Conservation (phyloP, 2,888 invertebrate species). For the Polyommatus iphigenia region DNA sequence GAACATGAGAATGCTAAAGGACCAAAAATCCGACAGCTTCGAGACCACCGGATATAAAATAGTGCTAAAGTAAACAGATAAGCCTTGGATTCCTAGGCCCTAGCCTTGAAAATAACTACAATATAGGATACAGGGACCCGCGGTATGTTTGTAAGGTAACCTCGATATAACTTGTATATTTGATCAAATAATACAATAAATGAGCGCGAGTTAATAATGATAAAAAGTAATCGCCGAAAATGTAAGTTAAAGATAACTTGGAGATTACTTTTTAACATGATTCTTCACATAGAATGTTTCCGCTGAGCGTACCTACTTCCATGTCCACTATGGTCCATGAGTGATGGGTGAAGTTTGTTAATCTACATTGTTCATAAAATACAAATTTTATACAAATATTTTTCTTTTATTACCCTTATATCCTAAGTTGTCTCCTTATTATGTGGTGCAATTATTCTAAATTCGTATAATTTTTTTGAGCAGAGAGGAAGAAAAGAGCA, state of each 20-base stretch:
- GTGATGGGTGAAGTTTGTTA: conserved; percentile 15
- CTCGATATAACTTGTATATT: background rate
- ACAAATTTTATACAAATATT: conserved; percentile 27
- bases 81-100: background rate
- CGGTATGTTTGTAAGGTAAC: background rate
- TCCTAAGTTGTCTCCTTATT: background rate
- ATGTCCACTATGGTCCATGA: background rate
- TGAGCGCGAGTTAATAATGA: background rate
- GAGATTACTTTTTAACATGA: background rate
- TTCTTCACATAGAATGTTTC: background rate
- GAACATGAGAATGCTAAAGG: too few relatives aligned
- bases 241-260: background rate
- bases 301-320: background rate
- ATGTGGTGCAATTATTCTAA: background rate
- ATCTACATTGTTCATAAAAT: conserved; percentile 30
- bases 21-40: too few relatives aligned
- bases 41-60: too few relatives aligned
- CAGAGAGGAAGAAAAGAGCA: background rate
- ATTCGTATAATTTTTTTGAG: background rate
- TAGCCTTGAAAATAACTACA: background rate
- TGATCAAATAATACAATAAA: background rate
- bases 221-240: background rate
- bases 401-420: background rate
- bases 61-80: background rate
- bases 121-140: background rate